Conservation (phyloP, 2,888 invertebrate species). For the Ormyrus thymus region DNA sequence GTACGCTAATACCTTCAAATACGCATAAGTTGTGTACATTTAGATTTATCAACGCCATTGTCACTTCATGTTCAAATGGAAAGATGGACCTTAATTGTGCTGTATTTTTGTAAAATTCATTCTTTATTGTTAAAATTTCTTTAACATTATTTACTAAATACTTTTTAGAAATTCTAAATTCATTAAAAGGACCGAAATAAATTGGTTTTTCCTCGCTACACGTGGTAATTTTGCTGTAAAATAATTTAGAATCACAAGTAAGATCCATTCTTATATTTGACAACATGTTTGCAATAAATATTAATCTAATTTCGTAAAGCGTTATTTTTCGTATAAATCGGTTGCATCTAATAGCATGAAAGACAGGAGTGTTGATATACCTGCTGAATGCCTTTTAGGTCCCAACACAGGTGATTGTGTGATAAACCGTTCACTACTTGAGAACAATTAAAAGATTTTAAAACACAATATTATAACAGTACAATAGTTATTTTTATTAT, state of each 20-base stretch:
- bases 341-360: conserved; percentile 62
- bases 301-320: conserved; percentile 61
- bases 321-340: conserved; percentile 59
- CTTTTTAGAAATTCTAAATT: no score
- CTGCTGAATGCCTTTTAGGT: conserved; percentile 38
- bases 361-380: conserved; percentile 61
- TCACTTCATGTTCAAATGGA: conserved; percentile 56
- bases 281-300: conserved; percentile 55
- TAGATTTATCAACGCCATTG: conserved; percentile 61
- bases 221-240: conserved; percentile 15
- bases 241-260: background rate
- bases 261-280: conserved; percentile 15
- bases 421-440: conserved; percentile 44
- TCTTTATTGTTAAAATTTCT: background rate
- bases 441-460: conserved; percentile 36
- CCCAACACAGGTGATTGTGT: conserved; percentile 56
- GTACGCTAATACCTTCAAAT: conserved; percentile 60
- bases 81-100: conserved; percentile 16
- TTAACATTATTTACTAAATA: conserved; percentile 3
- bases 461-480: conserved; percentile 35
- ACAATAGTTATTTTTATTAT: conserved; percentile 4
- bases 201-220: no score
- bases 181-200: no score
- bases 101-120: background rate
- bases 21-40: conserved; percentile 60